Conservation (phyloP, 92 coral and sea anemone genomes). For the Epizoanthus scotinus region DNA sequence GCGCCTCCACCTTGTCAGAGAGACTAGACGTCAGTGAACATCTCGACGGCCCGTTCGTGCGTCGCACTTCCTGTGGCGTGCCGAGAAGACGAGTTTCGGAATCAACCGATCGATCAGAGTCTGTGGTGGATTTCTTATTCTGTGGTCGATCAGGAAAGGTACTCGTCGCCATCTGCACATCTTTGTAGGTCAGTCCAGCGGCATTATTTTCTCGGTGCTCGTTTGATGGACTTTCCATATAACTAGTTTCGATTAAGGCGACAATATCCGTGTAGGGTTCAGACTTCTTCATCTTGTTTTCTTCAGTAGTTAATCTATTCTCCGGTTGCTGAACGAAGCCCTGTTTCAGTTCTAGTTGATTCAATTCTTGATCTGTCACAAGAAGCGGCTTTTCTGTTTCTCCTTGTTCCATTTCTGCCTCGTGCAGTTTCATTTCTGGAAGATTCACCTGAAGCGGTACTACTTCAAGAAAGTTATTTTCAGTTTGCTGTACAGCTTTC, state of each 20-base stretch:
- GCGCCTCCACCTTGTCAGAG: neutral
- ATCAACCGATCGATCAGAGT: slow-evolving; percentile 34
- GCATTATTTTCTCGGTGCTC: neutral
- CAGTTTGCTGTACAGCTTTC: neutral
- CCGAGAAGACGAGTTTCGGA: slow-evolving; percentile 38
- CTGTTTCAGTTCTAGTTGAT: neutral
- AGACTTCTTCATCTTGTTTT: neutral
- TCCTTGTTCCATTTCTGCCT: neutral
- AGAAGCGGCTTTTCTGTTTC: slow-evolving; percentile 1
- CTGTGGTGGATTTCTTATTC: slow-evolving; percentile 33
- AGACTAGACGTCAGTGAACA: slow-evolving; percentile 12
- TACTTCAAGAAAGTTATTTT: neutral
- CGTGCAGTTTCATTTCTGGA: neutral
- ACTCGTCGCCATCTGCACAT: slow-evolving; percentile 21
- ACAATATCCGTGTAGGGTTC: slow-evolving; percentile 28
- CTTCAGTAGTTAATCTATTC: slow-evolving; percentile 11
- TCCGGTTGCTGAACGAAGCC: neutral
- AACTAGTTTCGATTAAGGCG: slow-evolving; percentile 37
- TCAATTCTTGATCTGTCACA: neutral
- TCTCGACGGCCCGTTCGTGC: slow-evolving; percentile 27
- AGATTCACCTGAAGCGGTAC: neutral
- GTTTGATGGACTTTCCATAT: slow-evolving; percentile 8
- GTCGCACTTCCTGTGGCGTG: slow-evolving; percentile 30
- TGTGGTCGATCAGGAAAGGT: slow-evolving; percentile 4
- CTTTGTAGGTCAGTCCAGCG: slow-evolving; percentile 32